Evolutionary conservation across 2,113 vertebrate genomes (phyloP).

Genomic region (Anser brachyrhynchus): DNA sequence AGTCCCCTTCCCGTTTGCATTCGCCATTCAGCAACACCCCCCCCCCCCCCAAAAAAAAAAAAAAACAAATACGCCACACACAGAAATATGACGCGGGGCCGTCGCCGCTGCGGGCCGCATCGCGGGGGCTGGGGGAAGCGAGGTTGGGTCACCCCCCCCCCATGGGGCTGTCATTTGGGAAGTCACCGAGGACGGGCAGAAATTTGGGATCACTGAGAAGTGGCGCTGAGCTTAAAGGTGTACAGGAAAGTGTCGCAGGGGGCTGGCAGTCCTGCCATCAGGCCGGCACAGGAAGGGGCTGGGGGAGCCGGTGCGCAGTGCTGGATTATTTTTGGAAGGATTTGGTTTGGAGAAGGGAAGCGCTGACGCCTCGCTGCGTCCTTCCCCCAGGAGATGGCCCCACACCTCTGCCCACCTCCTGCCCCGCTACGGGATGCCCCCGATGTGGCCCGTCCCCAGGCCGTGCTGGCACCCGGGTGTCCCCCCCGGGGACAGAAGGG

Average conservation of each 20-base stretch:
- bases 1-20: constrained; percentile 44
- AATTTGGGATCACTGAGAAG: neutral
- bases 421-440: neutral
- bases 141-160: fast-evolving
- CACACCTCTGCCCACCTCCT: neutral
- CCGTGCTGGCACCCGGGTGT: fast-evolving
- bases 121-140: fast-evolving
- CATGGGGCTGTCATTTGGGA: fast-evolving
- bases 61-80: constrained; percentile 28
- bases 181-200: neutral
- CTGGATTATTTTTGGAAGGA: neutral
- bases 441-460: fast-evolving
- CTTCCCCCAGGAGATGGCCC: fast-evolving
- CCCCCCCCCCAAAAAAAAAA: neutral
- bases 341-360: neutral
- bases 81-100: neutral
- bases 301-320: neutral
- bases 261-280: neutral
- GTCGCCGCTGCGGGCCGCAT: neutral
- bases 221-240: neutral
- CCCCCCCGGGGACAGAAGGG: neutral
- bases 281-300: neutral
- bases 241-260: neutral
- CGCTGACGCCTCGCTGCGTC: fast-evolving
- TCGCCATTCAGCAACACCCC: constrained; percentile 30